Conservation (phyloP, 2,113 vertebrate genomes). For the Nycticebus coucang region DNA sequence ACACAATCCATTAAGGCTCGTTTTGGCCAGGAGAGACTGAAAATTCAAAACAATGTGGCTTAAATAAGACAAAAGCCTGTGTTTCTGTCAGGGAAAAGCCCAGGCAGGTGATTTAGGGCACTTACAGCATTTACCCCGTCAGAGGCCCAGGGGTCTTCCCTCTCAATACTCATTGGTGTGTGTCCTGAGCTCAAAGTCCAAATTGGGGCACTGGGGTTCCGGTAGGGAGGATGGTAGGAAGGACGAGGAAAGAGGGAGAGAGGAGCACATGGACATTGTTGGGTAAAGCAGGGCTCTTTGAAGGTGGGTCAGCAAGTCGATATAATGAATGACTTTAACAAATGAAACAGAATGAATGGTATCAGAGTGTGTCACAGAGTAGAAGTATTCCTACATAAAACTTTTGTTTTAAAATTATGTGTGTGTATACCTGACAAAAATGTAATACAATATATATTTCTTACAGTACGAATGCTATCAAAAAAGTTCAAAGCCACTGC, state of each 20-base stretch:
- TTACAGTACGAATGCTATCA: background rate
- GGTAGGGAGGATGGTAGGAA: background rate
- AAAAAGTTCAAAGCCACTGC: background rate
- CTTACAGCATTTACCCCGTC: background rate
- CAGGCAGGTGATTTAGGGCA: background rate
- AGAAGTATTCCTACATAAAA: constrained; percentile 33
- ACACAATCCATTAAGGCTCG: background rate
- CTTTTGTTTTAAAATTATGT: background rate
- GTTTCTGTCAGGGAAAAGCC: background rate
- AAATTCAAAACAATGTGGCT: background rate
- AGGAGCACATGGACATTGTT: background rate
- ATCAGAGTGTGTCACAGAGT: background rate
- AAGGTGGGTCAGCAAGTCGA: background rate
- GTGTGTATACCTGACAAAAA: background rate
- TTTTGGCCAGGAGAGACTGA: background rate
- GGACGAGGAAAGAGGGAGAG: background rate
- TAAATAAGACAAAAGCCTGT: background rate
- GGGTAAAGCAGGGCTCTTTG: background rate
- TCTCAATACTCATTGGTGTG: background rate
- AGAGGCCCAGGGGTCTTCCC: background rate
- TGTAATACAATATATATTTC: background rate
- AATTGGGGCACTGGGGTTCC: background rate
- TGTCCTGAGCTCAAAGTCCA: background rate
- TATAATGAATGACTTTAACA: background rate
- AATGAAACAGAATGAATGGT: background rate